Conservation (phyloP, 2,888 invertebrate species). For the Torymus tubicola region DNA sequence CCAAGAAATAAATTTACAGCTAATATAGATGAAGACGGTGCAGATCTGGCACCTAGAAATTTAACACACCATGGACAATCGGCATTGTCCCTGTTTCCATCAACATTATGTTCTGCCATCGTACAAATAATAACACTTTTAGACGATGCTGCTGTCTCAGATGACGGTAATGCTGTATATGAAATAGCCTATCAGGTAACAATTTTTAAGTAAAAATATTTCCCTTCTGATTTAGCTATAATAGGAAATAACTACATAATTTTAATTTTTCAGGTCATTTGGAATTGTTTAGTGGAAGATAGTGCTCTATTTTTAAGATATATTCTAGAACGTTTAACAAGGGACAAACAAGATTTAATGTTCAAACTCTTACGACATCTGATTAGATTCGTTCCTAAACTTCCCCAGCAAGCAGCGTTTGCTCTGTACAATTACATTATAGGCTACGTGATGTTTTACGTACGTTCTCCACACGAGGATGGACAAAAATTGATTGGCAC, state of each 20-base stretch:
- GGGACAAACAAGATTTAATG: slow-evolving; percentile 95
- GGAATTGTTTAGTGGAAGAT: slow-evolving; percentile 98
- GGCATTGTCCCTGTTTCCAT: slow-evolving; percentile 97
- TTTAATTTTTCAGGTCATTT: slow-evolving; percentile 85
- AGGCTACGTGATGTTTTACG: slow-evolving; percentile 99
- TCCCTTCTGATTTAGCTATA: too few relatives aligned
- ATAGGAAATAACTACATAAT: too few relatives aligned
- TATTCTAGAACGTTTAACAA: slow-evolving; percentile 95
- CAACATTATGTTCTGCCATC: slow-evolving; percentile 96
- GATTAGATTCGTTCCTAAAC: slow-evolving; percentile 92
- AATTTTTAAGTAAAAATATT: background rate
- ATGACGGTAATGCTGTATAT: slow-evolving; percentile 96
- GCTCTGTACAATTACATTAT: slow-evolving; percentile 99
- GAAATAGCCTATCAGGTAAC: slow-evolving; percentile 95
- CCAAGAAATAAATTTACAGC: slow-evolving; percentile 6
- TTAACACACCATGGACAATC: slow-evolving; percentile 91
- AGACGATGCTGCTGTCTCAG: slow-evolving; percentile 96
- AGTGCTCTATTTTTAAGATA: slow-evolving; percentile 96
- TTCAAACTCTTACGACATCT: slow-evolving; percentile 94
- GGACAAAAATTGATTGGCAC: slow-evolving; percentile 96
- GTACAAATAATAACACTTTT: slow-evolving; percentile 95
- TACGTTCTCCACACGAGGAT: slow-evolving; percentile 95
- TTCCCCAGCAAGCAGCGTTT: slow-evolving; percentile 98
- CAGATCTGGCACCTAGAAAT: slow-evolving; percentile 83
- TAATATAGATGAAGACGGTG: slow-evolving; percentile 78